These are phyloP conservation scores for Bufo bufo DNA, from an alignment of 2,113 vertebrate species.

Conservation along the genomic window DNA sequence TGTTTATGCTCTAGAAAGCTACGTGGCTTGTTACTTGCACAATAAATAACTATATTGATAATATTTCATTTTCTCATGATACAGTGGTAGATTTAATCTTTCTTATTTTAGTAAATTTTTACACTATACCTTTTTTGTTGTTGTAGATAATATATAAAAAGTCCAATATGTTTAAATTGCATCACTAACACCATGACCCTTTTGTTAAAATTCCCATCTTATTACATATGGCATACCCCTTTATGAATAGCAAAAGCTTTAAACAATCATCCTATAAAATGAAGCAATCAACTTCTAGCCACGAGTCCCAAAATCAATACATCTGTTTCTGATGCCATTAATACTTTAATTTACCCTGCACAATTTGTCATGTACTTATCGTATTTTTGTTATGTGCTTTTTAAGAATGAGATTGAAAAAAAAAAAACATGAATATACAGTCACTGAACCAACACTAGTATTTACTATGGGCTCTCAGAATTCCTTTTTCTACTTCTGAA, in stretches of 20 bases:
- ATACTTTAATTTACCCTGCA: conserved; percentile 26
- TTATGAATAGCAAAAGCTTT: conserved; percentile 52
- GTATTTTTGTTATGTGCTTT: conserved; percentile 38
- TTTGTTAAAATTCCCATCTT: conserved; percentile 43
- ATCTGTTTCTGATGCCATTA: conserved; percentile 3
- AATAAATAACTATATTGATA: not conserved
- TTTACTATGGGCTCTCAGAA: conserved; percentile 26
- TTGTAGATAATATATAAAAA: conserved; percentile 3
- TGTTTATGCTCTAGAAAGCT: not conserved
- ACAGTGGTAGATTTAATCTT: not conserved
- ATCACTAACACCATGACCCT: conserved; percentile 25
- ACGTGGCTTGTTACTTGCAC: not conserved
- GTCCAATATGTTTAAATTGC: conserved; percentile 36
- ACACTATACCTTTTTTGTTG: not conserved
- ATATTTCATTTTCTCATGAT: not conserved
- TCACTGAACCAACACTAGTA: conserved; percentile 24
- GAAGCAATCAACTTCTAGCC: conserved; percentile 39
- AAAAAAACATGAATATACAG: not conserved
- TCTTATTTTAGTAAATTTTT: not conserved
- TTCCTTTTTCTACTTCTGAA: conserved; percentile 45
- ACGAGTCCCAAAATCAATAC: conserved; percentile 41
- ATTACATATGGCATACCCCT: conserved; percentile 53
- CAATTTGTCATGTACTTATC: conserved; percentile 29
- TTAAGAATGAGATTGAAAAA: conserved; percentile 29
- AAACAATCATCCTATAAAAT: conserved; percentile 49